Evolutionary conservation across 2,888 invertebrate species (phyloP).

Genomic region (Sericinus montela): DNA sequence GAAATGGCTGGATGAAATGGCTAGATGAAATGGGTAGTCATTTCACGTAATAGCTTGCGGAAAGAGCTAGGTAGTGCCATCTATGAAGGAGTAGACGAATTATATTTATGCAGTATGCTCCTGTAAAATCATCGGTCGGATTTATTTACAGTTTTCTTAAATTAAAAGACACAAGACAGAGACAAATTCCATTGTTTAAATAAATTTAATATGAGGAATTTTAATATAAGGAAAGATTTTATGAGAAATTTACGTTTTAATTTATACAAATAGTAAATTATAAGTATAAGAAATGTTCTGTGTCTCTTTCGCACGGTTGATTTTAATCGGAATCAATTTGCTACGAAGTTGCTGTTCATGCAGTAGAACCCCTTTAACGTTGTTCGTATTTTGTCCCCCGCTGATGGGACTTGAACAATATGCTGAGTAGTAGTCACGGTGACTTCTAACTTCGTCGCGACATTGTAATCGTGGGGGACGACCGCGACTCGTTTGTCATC

Average conservation of each 20-base stretch:
- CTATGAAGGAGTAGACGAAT: constrained; percentile 30
- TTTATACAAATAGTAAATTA: too few relatives aligned
- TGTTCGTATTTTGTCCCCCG: constrained; percentile 30
- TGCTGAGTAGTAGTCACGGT: constrained; percentile 65
- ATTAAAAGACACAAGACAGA: too few relatives aligned
- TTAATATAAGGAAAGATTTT: too few relatives aligned
- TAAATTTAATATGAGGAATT: too few relatives aligned
- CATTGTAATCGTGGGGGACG: constrained; percentile 71
- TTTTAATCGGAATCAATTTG: constrained; percentile 68
- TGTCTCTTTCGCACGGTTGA: constrained; percentile 34
- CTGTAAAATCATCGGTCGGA: too few relatives aligned
- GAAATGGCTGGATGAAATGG: too few relatives aligned
- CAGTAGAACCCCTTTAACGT: constrained; percentile 52
- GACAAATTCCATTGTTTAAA: too few relatives aligned
- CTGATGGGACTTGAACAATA: constrained; percentile 53
- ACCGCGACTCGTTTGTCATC: constrained; percentile 60
- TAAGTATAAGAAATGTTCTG: constrained; percentile 7
- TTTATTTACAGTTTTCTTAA: too few relatives aligned
- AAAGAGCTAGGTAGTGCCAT: constrained; percentile 42
- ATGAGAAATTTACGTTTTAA: too few relatives aligned
- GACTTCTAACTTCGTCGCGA: constrained; percentile 64
- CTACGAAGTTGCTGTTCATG: constrained; percentile 52
- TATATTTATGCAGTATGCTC: too few relatives aligned
- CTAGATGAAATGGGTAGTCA: too few relatives aligned
- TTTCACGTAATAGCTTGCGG: too few relatives aligned